Evolutionary conservation across 2,113 vertebrate species (phyloP).

Genomic region (Nothobranchius kuhntae): DNA sequence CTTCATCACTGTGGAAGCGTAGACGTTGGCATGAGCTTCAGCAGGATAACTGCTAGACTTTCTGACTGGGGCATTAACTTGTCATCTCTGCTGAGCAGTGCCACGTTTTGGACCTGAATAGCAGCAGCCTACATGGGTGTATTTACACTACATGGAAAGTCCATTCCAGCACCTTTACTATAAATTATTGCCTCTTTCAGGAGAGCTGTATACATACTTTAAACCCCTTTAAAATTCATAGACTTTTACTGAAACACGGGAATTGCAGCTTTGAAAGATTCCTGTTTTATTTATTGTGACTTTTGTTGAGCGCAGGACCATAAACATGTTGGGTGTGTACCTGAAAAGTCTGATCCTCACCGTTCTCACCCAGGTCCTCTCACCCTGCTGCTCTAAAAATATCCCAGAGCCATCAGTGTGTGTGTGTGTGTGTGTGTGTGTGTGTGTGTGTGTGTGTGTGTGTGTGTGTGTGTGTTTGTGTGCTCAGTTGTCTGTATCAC

Average conservation of each 20-base stretch:
- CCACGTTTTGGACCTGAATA: slow-evolving; percentile 35
- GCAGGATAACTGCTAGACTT: slow-evolving; percentile 32
- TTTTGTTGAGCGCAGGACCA: slow-evolving; percentile 46
- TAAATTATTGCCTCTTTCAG: slow-evolving; percentile 70
- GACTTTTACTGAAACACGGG: slow-evolving; percentile 56
- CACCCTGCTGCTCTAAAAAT: slow-evolving; percentile 72
- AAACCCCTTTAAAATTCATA: slow-evolving; percentile 66
- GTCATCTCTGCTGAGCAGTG: slow-evolving; percentile 42
- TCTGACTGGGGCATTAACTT: slow-evolving; percentile 30
- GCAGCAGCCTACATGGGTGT: slow-evolving; percentile 41
- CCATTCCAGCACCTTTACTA: slow-evolving; percentile 65
- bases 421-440: too few relatives aligned
- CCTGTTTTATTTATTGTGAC: slow-evolving; percentile 70
- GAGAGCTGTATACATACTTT: slow-evolving; percentile 60
- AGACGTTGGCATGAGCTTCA: slow-evolving; percentile 24
- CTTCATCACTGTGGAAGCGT: slow-evolving; percentile 38
- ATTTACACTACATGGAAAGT: slow-evolving; percentile 76
- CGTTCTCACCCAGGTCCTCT: slow-evolving; percentile 32
- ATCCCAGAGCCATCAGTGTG: slow-evolving; percentile 12
- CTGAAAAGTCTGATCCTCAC: slow-evolving; percentile 54
- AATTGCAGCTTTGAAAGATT: slow-evolving; percentile 68
- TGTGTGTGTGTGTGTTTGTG: too few relatives aligned
- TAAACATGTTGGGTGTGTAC: slow-evolving; percentile 67
- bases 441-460: too few relatives aligned
- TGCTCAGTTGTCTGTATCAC: too few relatives aligned